Evolutionary conservation across 2,888 invertebrate genomes (phyloP).

Genomic region (Nipponacmea schrenckii): DNA sequence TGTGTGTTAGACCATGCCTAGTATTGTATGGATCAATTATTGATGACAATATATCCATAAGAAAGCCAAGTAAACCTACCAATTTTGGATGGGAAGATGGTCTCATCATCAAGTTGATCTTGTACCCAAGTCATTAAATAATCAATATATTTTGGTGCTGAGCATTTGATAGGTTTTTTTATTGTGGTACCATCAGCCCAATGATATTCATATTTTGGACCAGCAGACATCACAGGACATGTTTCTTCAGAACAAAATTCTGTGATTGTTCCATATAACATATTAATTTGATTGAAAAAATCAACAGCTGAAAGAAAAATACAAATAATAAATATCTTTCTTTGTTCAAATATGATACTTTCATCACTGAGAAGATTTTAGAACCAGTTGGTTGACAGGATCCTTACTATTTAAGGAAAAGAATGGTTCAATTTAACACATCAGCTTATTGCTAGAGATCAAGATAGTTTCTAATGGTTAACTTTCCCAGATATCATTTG

Average conservation of each 20-base stretch:
- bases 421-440: too few species aligned
- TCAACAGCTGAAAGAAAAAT: conserved; percentile 85
- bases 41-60: too few species aligned
- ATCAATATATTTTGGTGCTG: conserved; percentile 98
- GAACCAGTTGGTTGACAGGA: too few species aligned
- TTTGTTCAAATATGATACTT: too few species aligned
- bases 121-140: conserved; percentile 99
- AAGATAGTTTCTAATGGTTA: too few species aligned
- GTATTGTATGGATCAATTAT: too few species aligned
- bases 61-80: conserved; percentile 70
- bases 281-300: conserved; percentile 99
- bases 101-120: conserved; percentile 98
- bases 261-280: conserved; percentile 99
- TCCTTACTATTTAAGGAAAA: too few species aligned
- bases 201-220: conserved; percentile 99
- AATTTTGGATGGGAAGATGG: conserved; percentile 97
- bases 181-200: conserved; percentile 99
- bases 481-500: too few species aligned
- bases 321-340: conserved; percentile 12
- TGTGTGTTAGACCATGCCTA: too few species aligned
- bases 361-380: too few species aligned
- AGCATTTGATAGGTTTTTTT: conserved; percentile 97
- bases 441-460: too few species aligned
- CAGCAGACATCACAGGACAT: conserved; percentile 98
- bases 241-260: conserved; percentile 98